Evolutionary conservation across 2,113 vertebrate species (phyloP), one percentile per base, ranked within the genome.

Genomic region (Gasterosteus aculeatus): DNA sequence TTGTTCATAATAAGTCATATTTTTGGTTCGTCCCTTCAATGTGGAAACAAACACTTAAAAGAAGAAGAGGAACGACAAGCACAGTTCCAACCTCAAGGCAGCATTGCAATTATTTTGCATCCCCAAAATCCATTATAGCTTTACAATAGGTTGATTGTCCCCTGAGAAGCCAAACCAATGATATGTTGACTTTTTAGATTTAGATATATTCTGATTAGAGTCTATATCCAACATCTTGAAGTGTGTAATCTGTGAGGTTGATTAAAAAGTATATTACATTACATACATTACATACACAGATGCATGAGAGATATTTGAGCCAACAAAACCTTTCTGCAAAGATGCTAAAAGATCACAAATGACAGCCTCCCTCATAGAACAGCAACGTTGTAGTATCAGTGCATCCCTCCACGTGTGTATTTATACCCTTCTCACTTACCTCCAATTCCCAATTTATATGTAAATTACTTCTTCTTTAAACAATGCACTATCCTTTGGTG

Each of bases 401-500:
- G 78, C 74, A 56, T 77, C 57, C 51, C 69, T 70, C 49, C 80
- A 66, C 72, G 53, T 75, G 79, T 64, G 67, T 57, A n/a, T 81
- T 79, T 80, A 73, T 44, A 84, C 82, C 72, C 72, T 85, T 85
- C 84, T 92, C 82, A 87, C 86, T 90, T 93, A 83, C 81, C 85
- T 83, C 82, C 54, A 29, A 81, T 89, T 92, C 87, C 92, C 94
- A 94, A 94, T 94, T 93, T 94, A 93, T 93, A 94, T 94, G 94
- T 93, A 93, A 93, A 94, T 95, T 81, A 54, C 11, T 7, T 78
- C 54, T 85, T 84, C 82, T 85, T 90, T 90, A 93, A 93, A 93
- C 92, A 92, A 90, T 89, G 69, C 72, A 80, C 81, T 89, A 91
- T 93, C 85, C 84, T 81, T 88, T 79, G 65, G 82, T 89, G 79